Base-by-base conservation (phyloP, 2,888 invertebrate species). In the Alentia gelatinosa region DNA sequence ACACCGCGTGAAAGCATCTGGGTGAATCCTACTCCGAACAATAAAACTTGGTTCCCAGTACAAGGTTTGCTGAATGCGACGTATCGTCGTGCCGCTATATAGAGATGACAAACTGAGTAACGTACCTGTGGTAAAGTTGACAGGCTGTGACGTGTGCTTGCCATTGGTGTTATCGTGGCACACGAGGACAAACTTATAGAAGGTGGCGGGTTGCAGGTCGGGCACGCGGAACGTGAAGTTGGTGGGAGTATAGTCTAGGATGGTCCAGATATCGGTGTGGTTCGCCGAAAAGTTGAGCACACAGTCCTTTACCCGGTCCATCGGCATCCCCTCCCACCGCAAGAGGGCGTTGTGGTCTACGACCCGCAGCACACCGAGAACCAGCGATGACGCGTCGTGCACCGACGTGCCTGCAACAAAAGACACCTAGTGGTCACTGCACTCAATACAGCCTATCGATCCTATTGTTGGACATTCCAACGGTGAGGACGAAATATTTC, bases 181-280 rank as follows among this genome's bases (percentile, higher is more conserved):
- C 47, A 86, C 86, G 23, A 86, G 47, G 42, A 86, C 30, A 47
- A 47, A 86, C 86, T 86, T 86, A 26, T 86, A 86, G 86, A 42
- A 86, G 30, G 86, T 86, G 47, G 86, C 86, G 4, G 86, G 47
- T 47, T 86, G 86, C 30, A 86, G 47, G 47, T 86, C 86, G 19
- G 47, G 86, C 33, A 86, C 86, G 33, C 30, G 4, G 86, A 86
- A 86, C 26, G 42, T 47, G 86, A 86, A 86, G 86, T 86, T 86
- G 5, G 26, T 47, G 1, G 86, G 86, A 26, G 86, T 86, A 19
- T 86, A 86, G 86, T 86, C 86, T 23, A 86, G 30, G 86, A 86
- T 86, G 86, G 86, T 86, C 86, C 86, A 86, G 33, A 86, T 26
- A 1, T 86, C 86, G 33, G 86, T 86, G 47, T 86, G 86, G 86